Evolutionary conservation across 2,113 vertebrate genomes (phyloP), one percentile per base, ranked within the genome.

Genomic region (Danionella cerebrum): DNA sequence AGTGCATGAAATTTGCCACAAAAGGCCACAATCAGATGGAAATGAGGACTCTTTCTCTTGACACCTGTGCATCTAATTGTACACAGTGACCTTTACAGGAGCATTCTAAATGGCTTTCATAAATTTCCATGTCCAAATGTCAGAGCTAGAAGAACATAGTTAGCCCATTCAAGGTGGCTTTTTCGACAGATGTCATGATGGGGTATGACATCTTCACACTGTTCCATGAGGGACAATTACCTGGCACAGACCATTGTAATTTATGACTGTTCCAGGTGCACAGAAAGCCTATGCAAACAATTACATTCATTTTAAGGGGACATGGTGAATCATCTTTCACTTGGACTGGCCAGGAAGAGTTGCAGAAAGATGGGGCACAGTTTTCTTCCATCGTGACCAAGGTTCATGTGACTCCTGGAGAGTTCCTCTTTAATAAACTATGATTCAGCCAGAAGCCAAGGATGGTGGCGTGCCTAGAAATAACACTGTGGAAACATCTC

Each of bases 121-220:
- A 78, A 71, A 80, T 80, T 82, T 67, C 41, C 51, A 69, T 68
- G 64, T 69, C 54, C 69, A 83, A 86, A 84, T 86, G 83, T 83
- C 81, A 86, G 35, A 54, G 69, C 55, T 63, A 72, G 76, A 70
- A 64, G 74, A 80, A 79, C 82, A 64, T 35, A 21, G 60, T 48
- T 64, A 25, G 31, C 42, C 35, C 60, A 64, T 64, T 36, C 27
- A 16, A 64, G 60, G 42, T 5, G 5, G 59, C 59, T 64, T 36
- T 47, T 48, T 63, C 29, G 1, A 9, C 44, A 64, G 60, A 48
- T 64, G 60, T 48, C 41, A 48, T 18, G 8, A 36, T 35, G 18
- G 42, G 27, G 29, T 41, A 63, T 4, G 42, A 35, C 42, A 22
- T 63, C 42, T 63, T 63, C 59, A 50, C 60, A 48, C 24, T 48